These are phyloP conservation scores for Agelastica alni DNA, from an alignment of 2,888 invertebrate genomes.

Conservation along the genomic window DNA sequence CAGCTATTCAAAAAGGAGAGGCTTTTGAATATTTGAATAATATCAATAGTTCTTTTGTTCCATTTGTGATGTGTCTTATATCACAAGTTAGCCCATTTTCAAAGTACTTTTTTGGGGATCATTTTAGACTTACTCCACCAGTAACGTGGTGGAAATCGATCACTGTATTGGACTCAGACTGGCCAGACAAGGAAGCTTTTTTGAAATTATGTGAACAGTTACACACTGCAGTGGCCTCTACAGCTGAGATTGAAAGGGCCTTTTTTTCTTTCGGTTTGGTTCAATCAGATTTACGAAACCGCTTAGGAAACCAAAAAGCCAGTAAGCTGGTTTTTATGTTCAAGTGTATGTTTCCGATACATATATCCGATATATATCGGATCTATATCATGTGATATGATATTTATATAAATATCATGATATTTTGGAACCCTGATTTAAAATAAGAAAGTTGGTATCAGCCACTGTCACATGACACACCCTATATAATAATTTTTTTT, in stretches of 20 bases:
- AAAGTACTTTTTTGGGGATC: conserved; percentile 18
- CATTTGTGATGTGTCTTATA: conserved; percentile 22
- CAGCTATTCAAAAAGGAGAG: conserved; percentile 16
- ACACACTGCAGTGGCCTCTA: background rate
- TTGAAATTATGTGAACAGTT: background rate
- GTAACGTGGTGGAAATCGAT: conserved; percentile 18
- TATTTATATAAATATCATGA: too few species aligned
- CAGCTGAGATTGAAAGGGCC: conserved; percentile 8
- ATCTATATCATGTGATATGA: too few species aligned
- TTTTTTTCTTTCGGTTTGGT: background rate
- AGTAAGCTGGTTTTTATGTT: background rate
- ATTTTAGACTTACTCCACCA: conserved; percentile 17
- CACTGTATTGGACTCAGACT: conserved; percentile 1
- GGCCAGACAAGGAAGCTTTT: background rate
- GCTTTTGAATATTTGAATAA: conserved; percentile 21
- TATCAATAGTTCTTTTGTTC: conserved; percentile 18
- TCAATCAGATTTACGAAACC: background rate
- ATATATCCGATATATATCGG: too few species aligned
- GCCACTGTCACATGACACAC: too few species aligned
- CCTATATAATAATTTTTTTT: too few species aligned
- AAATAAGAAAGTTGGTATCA: too few species aligned
- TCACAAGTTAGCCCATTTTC: conserved; percentile 19
- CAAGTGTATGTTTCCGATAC: too few species aligned
- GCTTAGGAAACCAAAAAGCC: background rate
- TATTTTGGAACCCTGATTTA: too few species aligned